Evolutionary conservation across 2,797 vertebrate species (phyloP).

Genomic region (Loriculus beryllinus): DNA sequence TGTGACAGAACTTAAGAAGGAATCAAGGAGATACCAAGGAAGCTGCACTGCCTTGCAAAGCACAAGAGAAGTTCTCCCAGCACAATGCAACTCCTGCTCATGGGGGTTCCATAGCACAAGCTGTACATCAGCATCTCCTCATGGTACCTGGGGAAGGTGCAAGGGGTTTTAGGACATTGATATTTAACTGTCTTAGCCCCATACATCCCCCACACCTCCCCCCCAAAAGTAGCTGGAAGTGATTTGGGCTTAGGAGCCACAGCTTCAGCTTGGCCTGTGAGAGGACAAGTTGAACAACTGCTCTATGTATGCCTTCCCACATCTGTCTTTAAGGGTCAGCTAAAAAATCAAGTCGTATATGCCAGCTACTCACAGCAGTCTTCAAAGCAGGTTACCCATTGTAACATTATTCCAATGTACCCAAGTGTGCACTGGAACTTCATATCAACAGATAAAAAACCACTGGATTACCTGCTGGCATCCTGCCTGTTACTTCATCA

Average conservation of each 20-base stretch:
- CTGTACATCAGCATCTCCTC: not conserved
- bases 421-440: not conserved
- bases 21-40: not conserved
- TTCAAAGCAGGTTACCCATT: not conserved
- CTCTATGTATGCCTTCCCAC: not conserved
- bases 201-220: too few relatives aligned
- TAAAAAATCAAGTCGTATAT: not conserved
- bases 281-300: too few relatives aligned
- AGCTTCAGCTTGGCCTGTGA: not conserved
- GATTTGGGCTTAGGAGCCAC: not conserved
- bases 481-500: not conserved
- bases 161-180: not conserved
- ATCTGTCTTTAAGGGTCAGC: too few relatives aligned
- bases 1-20: not conserved
- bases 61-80: not conserved
- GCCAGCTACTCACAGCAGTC: not conserved
- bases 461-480: not conserved
- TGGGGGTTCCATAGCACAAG: accelerated
- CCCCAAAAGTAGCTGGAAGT: not conserved
- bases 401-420: not conserved
- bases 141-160: accelerated
- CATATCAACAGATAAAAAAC: not conserved
- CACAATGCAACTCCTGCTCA: not conserved
- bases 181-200: not conserved
- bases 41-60: not conserved